These are phyloP conservation scores for Palaemon carinicauda DNA, from an alignment of 1,140 invertebrate genomes.

Conservation along the genomic window DNA sequence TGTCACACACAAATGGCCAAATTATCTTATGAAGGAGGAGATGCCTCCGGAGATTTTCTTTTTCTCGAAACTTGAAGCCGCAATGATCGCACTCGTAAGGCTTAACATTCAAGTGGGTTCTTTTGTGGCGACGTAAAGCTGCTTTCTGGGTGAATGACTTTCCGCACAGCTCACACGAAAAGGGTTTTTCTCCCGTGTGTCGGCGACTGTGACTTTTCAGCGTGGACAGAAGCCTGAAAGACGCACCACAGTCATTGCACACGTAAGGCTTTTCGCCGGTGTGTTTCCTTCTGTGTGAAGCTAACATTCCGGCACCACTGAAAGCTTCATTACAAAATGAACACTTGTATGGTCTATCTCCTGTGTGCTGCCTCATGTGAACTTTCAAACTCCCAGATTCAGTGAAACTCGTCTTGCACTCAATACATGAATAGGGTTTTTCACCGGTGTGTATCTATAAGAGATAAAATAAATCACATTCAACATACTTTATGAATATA, in stretches of 20 bases:
- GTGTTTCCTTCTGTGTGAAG: slow-evolving; percentile 90
- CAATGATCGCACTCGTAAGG: slow-evolving; percentile 93
- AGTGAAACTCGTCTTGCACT: slow-evolving; percentile 74
- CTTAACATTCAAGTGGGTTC: slow-evolving; percentile 94
- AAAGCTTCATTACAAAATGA: slow-evolving; percentile 92
- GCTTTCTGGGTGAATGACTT: slow-evolving; percentile 82
- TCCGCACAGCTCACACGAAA: slow-evolving; percentile 67
- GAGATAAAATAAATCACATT: not conserved
- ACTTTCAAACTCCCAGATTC: slow-evolving; percentile 84
- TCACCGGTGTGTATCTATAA: slow-evolving; percentile 45
- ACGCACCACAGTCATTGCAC: slow-evolving; percentile 87
- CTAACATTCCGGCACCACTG: slow-evolving; percentile 91
- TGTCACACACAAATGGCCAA: slow-evolving; percentile 69
- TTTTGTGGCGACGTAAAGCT: slow-evolving; percentile 88
- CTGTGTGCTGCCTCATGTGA: slow-evolving; percentile 94
- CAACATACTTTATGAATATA: not conserved
- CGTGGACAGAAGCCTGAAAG: slow-evolving; percentile 70
- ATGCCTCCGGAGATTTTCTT: slow-evolving; percentile 67
- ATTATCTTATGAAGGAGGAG: slow-evolving; percentile 70
- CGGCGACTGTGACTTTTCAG: slow-evolving; percentile 60
- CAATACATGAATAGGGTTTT: slow-evolving; percentile 71
- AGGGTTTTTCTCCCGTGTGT: slow-evolving; percentile 60
- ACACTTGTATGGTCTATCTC: slow-evolving; percentile 96
- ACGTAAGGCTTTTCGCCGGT: slow-evolving; percentile 93
- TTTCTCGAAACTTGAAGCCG: slow-evolving; percentile 64